These are phyloP conservation scores for Ciconia stormi DNA, from an alignment of 2,113 vertebrate species.

Conservation along the genomic window DNA sequence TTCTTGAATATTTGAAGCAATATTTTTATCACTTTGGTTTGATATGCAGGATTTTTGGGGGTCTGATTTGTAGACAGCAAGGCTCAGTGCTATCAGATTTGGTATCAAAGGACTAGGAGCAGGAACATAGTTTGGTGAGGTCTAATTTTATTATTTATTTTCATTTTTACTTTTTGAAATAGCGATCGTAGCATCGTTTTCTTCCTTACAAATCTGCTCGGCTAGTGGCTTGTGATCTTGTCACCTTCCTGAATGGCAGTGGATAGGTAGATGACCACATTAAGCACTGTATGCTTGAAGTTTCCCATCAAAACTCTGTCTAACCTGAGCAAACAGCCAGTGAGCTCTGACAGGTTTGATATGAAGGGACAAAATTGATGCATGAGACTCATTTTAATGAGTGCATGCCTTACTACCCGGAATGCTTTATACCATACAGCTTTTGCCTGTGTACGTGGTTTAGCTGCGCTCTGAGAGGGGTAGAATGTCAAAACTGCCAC, in stretches of 20 bases:
- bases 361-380: background rate
- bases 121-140: background rate
- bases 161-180: background rate
- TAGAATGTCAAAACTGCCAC: background rate
- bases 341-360: conserved; percentile 45
- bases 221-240: background rate
- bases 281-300: background rate
- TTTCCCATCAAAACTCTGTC: background rate
- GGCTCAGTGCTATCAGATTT: background rate
- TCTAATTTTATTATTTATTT: background rate
- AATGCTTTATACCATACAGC: background rate
- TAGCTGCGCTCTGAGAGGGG: background rate
- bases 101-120: background rate
- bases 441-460: background rate
- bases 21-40: background rate
- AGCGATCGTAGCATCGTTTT: accelerated
- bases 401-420: background rate
- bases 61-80: background rate
- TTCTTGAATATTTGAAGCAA: background rate
- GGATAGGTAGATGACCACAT: background rate
- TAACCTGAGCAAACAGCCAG: background rate
- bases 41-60: background rate
- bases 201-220: background rate
- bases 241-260: background rate
- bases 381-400: conserved; percentile 32